Conservation (phyloP, 1,140 invertebrate species). For the Papilio polytes region DNA sequence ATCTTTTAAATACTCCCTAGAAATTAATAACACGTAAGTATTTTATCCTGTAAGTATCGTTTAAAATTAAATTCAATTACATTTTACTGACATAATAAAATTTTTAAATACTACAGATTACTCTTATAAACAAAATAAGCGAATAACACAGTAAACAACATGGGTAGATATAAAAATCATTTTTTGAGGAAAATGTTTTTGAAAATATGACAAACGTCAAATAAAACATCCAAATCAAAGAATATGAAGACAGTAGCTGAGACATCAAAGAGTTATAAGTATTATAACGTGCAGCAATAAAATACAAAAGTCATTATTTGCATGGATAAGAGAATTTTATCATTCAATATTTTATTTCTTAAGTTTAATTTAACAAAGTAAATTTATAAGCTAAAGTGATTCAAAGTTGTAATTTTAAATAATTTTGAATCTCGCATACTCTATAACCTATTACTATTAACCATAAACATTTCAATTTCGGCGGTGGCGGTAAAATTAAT, state of each 20-base stretch:
- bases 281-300: background rate
- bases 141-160: constrained; percentile 17
- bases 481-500: background rate
- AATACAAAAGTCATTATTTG: background rate
- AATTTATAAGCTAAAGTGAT: too few species aligned
- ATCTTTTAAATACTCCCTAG: constrained; percentile 62
- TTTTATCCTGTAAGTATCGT: background rate
- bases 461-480: background rate
- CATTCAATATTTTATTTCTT: too few species aligned
- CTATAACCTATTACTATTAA: too few species aligned
- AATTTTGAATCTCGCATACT: too few species aligned
- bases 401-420: too few species aligned
- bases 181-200: constrained; percentile 42
- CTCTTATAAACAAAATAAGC: background rate
- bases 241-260: background rate
- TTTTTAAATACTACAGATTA: background rate
- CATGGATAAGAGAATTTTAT: too few species aligned
- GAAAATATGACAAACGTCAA: constrained; percentile 33
- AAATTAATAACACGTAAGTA: constrained; percentile 43
- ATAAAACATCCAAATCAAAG: background rate
- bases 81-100: constrained; percentile 24
- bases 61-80: background rate
- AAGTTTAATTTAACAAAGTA: too few species aligned
- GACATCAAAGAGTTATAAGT: background rate
- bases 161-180: constrained; percentile 24